Percentiles rank a stretch among this genome's conserved stretches.
phyloP scores from a whole-genome alignment of 1,140 invertebrate species.

The Megalonaias nervosa region DNA sequence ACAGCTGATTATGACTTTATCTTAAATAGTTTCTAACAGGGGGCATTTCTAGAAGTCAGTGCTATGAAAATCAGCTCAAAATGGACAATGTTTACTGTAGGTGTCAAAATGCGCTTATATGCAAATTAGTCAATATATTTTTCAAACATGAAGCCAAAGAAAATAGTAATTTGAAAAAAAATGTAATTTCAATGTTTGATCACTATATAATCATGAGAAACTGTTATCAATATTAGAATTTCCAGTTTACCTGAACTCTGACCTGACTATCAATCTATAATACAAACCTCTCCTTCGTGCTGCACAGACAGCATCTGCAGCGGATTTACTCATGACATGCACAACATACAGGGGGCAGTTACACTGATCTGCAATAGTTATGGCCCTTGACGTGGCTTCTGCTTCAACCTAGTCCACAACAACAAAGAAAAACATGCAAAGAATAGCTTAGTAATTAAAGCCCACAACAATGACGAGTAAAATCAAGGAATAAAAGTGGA shows the following conservation, averaged over 20 bases:
- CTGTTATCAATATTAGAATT: background rate
- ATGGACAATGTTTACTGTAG: no score
- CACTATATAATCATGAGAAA: no score
- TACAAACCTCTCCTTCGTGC: slow-evolving; percentile 79
- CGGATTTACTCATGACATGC: slow-evolving; percentile 96
- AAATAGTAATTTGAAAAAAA: no score
- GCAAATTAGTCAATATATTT: no score
- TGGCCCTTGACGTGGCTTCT: slow-evolving; percentile 96
- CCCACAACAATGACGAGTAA: background rate
- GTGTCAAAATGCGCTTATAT: no score
- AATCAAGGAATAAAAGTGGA: slow-evolving; percentile 4
- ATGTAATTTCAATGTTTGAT: no score
- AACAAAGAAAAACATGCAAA: slow-evolving; percentile 8
- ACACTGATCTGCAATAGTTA: slow-evolving; percentile 92
- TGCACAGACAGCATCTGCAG: slow-evolving; percentile 83
- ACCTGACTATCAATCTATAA: background rate
- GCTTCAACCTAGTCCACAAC: slow-evolving; percentile 83
- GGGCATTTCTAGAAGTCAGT: no score
- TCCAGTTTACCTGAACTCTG: slow-evolving; percentile 2
- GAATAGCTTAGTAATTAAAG: no score
- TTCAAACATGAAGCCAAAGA: no score
- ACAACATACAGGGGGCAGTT: slow-evolving; percentile 95
- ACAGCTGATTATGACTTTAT: no score
- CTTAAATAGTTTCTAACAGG: no score
- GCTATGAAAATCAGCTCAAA: no score